Base-by-base conservation (phyloP, 2,888 invertebrate species). In the Auanema sp. region DNA sequence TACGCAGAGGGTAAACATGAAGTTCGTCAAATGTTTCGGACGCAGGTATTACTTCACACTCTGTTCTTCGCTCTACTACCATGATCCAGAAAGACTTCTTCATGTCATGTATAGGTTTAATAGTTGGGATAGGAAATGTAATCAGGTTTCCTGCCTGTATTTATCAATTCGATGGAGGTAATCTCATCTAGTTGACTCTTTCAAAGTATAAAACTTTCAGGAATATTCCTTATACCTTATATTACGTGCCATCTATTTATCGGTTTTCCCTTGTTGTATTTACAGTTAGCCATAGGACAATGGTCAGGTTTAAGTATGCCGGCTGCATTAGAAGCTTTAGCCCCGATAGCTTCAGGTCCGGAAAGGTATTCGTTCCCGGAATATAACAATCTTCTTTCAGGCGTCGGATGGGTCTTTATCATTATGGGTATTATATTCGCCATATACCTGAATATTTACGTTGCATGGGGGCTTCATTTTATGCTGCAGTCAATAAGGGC, bases 321-420 rank as follows among this genome's bases (percentile, higher is more conserved):
- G 41, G 78, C 72, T 8, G 80, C 79, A 1, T 76, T 80, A 58
- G 69, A 66, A 63, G 75, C 77, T 61, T 66, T 81, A 68, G 81
- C 82, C 77, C 80, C 80, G 14, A 69, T 79, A 47, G 78, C 79
- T 10, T 75, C 76, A 21, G 79, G 77, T 75, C 12, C 41, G 56
- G 59, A n/a, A n/a, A n/a, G n/a, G n/a, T n/a, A n/a, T n/a, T n/a
- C n/a, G n/a, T n/a, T 11, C 1, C 5, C 8, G 25, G 14, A 2
- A 25, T 51, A 10, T 25, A 11, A 54, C 2, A 66, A 78, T n/a
- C n/a, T n/a, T n/a, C n/a, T 60, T 71, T 54, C 60, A 78, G 81
- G 82, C 4, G 74, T 83, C 56, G 83, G 83, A n/a, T 83, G 81
- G 81, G 78, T 78, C 4, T 60, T 80, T 8, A 79, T 81, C 0